Base-by-base conservation (phyloP, 2,113 vertebrate genomes). In the Telmatochromis brachygnathus region DNA sequence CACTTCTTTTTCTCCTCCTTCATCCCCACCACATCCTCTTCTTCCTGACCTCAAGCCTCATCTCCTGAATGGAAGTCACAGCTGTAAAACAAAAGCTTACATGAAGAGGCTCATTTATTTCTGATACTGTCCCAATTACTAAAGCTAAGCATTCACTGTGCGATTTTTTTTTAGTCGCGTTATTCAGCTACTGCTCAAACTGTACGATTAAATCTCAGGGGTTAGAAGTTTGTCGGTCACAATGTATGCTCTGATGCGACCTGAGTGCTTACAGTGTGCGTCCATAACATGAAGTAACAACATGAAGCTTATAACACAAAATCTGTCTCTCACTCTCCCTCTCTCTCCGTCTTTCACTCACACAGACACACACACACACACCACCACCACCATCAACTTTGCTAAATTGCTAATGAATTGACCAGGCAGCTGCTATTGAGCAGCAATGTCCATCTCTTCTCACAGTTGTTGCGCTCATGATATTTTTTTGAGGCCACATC, bases 401-500 rank as follows among this genome's bases (percentile, higher is more conserved):
- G 5, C 15, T 62, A 60, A 60, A 60, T 11, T 33, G 15, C 58
- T 60, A 33, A 33, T 60, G 28, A 60, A 19, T 33, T 33, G 15
- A 60, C 28, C 28, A 60, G 15, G 56, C 28, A 60, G 58, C 15
- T 33, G 28, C 28, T 19, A 62, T 4, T 33, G 15, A 62, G 58
- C 58, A 11, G 28, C 56, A 60, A 60, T 33, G 56, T 60, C 56
- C 15, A 60, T 33, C 58, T 60, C 58, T 60, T 60, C 9, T 60
- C 5, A 33, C 5, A 6, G 58, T 33, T 33, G 58, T 33, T 60
- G 9, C 2, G 4, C 6, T 62, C 0, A 0, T 62, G 58, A 11
- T 62, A 33, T 11, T 33, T 33, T 19, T 62, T 10, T 33, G 15
- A 60, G 28, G 56, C 28, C 56, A 33, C 28, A 60, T 33, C 15